phyloP scores from a whole-genome alignment of 2,888 invertebrate species.

The Tipula confusa region DNA sequence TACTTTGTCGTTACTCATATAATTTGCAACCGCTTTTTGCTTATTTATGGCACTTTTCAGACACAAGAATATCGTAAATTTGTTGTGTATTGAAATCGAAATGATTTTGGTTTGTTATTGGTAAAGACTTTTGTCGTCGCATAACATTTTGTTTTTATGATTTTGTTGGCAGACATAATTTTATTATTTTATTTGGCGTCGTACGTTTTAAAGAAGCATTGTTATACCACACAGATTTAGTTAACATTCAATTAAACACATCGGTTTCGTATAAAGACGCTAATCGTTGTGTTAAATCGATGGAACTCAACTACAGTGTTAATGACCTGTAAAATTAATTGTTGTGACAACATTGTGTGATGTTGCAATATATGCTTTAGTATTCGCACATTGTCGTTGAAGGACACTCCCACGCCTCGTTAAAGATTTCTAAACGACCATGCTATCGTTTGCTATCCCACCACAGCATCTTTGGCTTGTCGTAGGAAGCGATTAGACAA shows the following conservation, averaged over 20 bases:
- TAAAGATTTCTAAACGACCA: too few relatives aligned
- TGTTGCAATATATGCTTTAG: too few relatives aligned
- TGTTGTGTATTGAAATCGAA: neutral
- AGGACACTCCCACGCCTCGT: too few relatives aligned
- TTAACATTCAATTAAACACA: neutral
- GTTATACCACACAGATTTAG: neutral
- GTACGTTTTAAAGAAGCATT: neutral
- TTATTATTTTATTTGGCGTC: neutral
- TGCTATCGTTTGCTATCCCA: too few relatives aligned
- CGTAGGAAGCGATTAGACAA: too few relatives aligned
- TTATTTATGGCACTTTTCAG: neutral
- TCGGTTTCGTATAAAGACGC: neutral
- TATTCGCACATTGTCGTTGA: too few relatives aligned
- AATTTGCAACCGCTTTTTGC: too few relatives aligned
- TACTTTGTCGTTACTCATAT: neutral
- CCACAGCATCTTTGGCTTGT: too few relatives aligned
- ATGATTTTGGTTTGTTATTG: neutral
- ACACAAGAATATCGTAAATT: neutral
- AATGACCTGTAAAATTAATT: too few relatives aligned
- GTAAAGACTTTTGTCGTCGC: neutral
- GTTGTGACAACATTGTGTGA: too few relatives aligned
- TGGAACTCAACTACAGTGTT: too few relatives aligned
- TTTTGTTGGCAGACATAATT: neutral
- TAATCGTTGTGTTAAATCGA: neutral
- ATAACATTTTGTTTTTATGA: neutral